phyloP scores from a whole-genome alignment of 2,888 invertebrate species.

The Carabus problematicus region DNA sequence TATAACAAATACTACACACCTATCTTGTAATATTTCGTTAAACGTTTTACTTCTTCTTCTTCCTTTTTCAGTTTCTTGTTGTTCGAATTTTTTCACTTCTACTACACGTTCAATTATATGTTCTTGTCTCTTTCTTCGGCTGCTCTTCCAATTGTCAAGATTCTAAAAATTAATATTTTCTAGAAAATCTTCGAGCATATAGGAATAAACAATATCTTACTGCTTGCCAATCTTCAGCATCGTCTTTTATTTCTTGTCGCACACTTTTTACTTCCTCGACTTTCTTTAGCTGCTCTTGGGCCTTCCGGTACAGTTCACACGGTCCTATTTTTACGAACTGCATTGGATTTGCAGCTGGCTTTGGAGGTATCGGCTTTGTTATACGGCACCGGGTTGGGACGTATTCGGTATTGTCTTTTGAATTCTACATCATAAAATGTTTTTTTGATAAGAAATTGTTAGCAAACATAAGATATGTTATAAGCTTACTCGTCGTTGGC shows the following conservation, averaged over 20 bases:
- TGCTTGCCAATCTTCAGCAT: conserved; percentile 92
- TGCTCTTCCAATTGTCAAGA: conserved; percentile 93
- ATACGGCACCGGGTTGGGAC: conserved; percentile 63
- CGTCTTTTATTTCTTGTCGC: conserved; percentile 80
- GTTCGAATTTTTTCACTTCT: conserved; percentile 87
- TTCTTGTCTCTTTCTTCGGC: conserved; percentile 89
- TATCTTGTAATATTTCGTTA: conserved; percentile 92
- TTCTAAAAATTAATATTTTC: conserved; percentile 66
- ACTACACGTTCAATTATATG: conserved; percentile 90
- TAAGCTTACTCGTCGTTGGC: conserved; percentile 27
- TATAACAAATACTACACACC: conserved; percentile 64
- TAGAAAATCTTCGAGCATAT: not conserved
- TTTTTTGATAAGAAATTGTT: conserved; percentile 4
- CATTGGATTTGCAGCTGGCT: conserved; percentile 85
- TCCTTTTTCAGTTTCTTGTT: conserved; percentile 70
- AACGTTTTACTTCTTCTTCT: conserved; percentile 89
- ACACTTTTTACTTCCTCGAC: conserved; percentile 85
- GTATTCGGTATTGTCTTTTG: conserved; percentile 55
- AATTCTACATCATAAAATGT: conserved; percentile 24
- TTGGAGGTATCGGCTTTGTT: conserved; percentile 77
- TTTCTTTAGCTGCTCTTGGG: conserved; percentile 83
- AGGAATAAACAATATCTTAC: conserved; percentile 63
- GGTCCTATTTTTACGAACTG: conserved; percentile 90
- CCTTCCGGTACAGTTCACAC: conserved; percentile 84
- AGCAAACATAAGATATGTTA: not conserved